These are phyloP conservation scores for Pristiophorus japonicus DNA, from an alignment of 2,113 vertebrate species.

Conservation along the genomic window DNA sequence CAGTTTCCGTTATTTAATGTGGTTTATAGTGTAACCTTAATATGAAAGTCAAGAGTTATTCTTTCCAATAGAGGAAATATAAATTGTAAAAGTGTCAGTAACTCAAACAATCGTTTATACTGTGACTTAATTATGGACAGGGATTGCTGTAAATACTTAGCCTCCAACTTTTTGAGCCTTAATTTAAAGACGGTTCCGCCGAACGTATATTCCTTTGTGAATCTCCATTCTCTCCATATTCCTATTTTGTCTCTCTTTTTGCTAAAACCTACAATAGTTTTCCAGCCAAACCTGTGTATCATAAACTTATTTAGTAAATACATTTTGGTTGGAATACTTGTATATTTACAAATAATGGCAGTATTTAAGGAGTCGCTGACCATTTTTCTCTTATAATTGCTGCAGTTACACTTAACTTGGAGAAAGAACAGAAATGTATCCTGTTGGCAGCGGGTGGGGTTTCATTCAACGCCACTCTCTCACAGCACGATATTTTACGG, in stretches of 20 bases:
- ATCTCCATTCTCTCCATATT: neutral
- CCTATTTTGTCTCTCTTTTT: neutral
- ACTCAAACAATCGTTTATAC: neutral
- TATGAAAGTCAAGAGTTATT: neutral
- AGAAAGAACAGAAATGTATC: neutral
- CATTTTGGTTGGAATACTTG: neutral
- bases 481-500: neutral
- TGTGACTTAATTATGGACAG: neutral
- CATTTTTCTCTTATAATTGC: neutral
- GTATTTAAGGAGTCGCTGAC: neutral
- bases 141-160: neutral
- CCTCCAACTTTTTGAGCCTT: neutral
- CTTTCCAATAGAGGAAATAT: constrained; percentile 3
- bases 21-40: neutral
- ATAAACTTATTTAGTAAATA: neutral
- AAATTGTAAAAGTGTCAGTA: neutral
- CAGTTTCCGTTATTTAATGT: neutral
- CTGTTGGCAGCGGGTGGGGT: neutral
- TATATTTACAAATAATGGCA: neutral
- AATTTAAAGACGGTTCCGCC: too few relatives aligned
- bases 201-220: neutral
- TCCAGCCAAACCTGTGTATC: neutral
- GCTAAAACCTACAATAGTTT: neutral
- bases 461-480: neutral
- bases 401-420: neutral